Base-by-base conservation (phyloP, 2,797 vertebrate species). In the Chanos chanos region DNA sequence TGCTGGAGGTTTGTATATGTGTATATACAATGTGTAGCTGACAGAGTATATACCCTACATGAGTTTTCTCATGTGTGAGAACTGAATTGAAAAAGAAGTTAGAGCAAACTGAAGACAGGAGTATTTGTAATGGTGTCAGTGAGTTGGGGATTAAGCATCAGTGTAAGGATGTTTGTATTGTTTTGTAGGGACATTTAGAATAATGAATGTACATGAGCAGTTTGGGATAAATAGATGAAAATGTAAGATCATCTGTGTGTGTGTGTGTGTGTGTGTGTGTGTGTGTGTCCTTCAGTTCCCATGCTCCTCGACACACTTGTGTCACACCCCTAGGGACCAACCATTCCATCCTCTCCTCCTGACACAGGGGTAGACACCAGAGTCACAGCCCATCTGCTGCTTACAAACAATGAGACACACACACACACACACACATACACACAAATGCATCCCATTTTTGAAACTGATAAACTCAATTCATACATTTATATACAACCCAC, bases 301-400 rank as follows among this genome's bases (percentile, higher is more conserved):
- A 89, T 85, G 87, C 76, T 84, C 83, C 40, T 79, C n/a, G 82
- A 80, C 81, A 83, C 60, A 39, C 80, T 83, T 71, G 54, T 83
- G 85, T 88, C 86, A 84, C 77, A 15, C 36, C 75, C 56, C 54
- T 25, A 40, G 66, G 66, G 73, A 66, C 50, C 39, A 10, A n/a
- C n/a, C n/a, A n/a, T n/a, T n/a, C 54, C 28, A 72, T 73, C 78
- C 76, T 66, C 61, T 66, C 73, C 79, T 61, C 72, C 57, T 77
- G 76, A 73, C 73, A 72, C n/a, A n/a, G n/a, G 68, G 78, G 65
- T 77, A 82, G 71, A 82, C 67, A 72, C 72, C 74, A 70, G 39
- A 64, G 77, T 70, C 66, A 84, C 66, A 73, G 82, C 82, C 86
- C 87, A 89, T 89, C 89, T 90, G 87, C 81, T 84, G 34, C 24